These are phyloP conservation scores for Sebastes diploproa DNA, from an alignment of 2,797 vertebrate species.

Conservation along the genomic window DNA sequence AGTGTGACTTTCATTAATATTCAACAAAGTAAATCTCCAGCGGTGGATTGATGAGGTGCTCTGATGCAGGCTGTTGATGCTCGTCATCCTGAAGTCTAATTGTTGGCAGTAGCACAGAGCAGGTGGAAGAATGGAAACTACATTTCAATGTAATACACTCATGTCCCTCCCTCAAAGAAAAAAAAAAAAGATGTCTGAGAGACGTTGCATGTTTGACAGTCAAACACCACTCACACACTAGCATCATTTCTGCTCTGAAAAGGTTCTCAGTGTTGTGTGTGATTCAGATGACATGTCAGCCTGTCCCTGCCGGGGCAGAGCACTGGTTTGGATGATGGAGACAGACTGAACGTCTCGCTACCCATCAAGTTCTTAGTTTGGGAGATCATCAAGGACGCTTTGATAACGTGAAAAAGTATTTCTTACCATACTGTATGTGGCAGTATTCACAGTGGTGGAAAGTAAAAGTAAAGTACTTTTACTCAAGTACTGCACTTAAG, in stretches of 20 bases:
- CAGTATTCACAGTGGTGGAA: not conserved
- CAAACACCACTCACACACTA: not conserved
- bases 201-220: not conserved
- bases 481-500: not conserved
- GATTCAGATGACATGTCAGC: constrained; percentile 23
- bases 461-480: not conserved
- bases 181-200: not conserved
- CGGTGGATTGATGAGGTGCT: not conserved
- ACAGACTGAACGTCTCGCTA: not conserved
- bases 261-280: not conserved
- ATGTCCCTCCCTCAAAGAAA: not conserved
- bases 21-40: constrained; percentile 13
- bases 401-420: not conserved
- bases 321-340: constrained; percentile 47
- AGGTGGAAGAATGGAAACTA: not conserved
- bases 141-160: not conserved
- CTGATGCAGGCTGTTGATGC: constrained; percentile 1
- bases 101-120: not conserved
- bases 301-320: constrained; percentile 18
- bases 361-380: not conserved
- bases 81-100: constrained; percentile 12
- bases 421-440: not conserved
- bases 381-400: not conserved
- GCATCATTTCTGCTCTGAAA: not conserved
- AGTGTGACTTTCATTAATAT: constrained; percentile 10